A percentile compares a stretch with the other conserved stretches of the same genome.
Evolutionary conservation across 2,797 vertebrate species (phyloP).

Genomic region (Enteromius mattozi): DNA sequence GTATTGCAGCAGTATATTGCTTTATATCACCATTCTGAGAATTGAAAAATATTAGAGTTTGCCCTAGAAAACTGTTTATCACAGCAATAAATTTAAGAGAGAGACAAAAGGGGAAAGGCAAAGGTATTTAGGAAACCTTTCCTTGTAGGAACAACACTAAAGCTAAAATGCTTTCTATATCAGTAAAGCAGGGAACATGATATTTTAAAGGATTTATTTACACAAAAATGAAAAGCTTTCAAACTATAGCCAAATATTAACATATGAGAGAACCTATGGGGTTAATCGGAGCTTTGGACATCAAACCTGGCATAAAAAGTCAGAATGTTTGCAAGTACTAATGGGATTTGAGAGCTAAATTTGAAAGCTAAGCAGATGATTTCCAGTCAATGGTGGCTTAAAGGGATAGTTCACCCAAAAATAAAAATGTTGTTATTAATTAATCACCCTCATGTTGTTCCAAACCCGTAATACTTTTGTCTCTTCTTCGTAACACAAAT

Average conservation of each 20-base stretch:
- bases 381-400: background rate
- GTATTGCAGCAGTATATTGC: conserved; percentile 41
- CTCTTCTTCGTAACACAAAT: background rate
- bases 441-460: no score
- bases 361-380: background rate
- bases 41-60: conserved; percentile 36
- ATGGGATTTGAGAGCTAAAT: background rate
- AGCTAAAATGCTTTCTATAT: background rate
- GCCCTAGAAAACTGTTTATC: conserved; percentile 38
- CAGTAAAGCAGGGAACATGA: background rate
- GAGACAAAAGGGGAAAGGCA: background rate
- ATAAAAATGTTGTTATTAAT: no score
- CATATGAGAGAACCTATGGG: background rate
- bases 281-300: background rate
- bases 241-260: background rate
- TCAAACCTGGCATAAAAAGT: background rate
- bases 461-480: no score
- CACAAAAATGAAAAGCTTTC: background rate
- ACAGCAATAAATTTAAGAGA: conserved; percentile 43
- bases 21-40: conserved; percentile 35
- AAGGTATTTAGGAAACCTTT: conserved; percentile 6
- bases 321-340: background rate
- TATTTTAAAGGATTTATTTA: background rate
- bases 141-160: background rate
- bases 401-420: no score